These are phyloP conservation scores for Gymnosoma rotundatum DNA, from an alignment of 2,888 invertebrate genomes.

Conservation along the genomic window DNA sequence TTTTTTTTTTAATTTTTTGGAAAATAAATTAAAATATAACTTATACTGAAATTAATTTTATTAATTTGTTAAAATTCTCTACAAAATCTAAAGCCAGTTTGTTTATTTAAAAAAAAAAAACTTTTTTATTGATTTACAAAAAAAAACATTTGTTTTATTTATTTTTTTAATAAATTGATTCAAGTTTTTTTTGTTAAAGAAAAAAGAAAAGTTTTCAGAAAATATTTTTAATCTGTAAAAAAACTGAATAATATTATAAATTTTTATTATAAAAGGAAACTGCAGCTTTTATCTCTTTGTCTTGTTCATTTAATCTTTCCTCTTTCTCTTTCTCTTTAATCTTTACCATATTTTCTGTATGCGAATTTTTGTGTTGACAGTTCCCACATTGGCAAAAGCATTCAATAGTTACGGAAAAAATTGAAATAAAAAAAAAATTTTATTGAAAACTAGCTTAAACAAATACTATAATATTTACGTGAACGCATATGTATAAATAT, in stretches of 20 bases:
- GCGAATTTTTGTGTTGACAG: constrained; percentile 28
- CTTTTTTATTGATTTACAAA: no score
- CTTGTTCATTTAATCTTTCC: background rate
- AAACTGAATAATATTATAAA: background rate
- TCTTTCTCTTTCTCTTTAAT: background rate
- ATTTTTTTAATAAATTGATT: no score
- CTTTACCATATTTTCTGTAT: constrained; percentile 28
- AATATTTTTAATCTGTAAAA: background rate
- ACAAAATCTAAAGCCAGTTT: no score
- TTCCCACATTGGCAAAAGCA: constrained; percentile 30
- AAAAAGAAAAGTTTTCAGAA: background rate
- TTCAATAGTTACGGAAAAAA: background rate
- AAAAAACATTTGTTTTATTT: no score
- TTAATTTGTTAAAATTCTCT: no score
- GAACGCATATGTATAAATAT: background rate
- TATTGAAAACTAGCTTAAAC: constrained; percentile 23
- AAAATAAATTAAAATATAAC: no score
- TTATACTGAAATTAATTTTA: no score
- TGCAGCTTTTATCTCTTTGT: constrained; percentile 2
- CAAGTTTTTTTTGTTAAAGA: background rate
- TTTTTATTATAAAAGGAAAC: background rate
- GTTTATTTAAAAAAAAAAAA: background rate
- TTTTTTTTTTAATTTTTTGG: no score
- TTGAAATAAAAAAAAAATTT: background rate
- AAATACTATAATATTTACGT: constrained; percentile 19